These are phyloP conservation scores for Seriola rivoliana DNA, from an alignment of 2,113 vertebrate species.

Conservation along the genomic window DNA sequence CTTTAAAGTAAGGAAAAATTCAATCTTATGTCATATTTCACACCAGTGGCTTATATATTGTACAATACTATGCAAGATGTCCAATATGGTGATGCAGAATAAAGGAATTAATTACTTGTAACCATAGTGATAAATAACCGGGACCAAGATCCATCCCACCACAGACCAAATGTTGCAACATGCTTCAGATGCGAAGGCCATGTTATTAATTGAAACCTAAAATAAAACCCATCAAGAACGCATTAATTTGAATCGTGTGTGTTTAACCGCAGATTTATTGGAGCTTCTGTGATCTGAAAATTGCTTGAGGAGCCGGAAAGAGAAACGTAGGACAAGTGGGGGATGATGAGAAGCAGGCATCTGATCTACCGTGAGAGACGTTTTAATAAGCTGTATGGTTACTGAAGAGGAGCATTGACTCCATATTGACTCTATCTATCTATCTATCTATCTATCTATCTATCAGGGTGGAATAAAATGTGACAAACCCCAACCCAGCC, in stretches of 20 bases:
- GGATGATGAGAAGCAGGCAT: slow-evolving; percentile 47
- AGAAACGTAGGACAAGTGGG: not conserved
- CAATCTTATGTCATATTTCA: not conserved
- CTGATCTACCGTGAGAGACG: slow-evolving; percentile 23
- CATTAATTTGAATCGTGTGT: slow-evolving; percentile 28
- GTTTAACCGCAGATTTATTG: slow-evolving; percentile 35
- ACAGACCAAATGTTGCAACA: not conserved
- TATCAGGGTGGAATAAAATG: slow-evolving; percentile 15
- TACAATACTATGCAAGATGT: not conserved
- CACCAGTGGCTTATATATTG: not conserved
- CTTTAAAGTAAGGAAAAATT: not conserved
- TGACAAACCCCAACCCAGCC: not conserved
- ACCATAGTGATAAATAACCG: not conserved
- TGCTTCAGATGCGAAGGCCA: slow-evolving; percentile 20
- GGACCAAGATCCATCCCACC: not conserved
- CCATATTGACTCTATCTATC: slow-evolving; percentile 30
- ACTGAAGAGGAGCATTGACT: slow-evolving; percentile 30
- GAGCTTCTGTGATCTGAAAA: slow-evolving; percentile 40
- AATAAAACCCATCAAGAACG: not conserved
- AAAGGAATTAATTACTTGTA: no score
- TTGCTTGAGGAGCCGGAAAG: not conserved
- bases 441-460: slow-evolving; percentile 17
- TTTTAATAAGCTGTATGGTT: slow-evolving; percentile 38
- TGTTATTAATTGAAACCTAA: slow-evolving; percentile 21
- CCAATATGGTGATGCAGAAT: no score